Percentiles rank a stretch among this genome's conserved stretches.
These are phyloP conservation scores for Spondyliosoma cantharus DNA, from an alignment of 2,797 vertebrate genomes.

Conservation along the genomic window DNA sequence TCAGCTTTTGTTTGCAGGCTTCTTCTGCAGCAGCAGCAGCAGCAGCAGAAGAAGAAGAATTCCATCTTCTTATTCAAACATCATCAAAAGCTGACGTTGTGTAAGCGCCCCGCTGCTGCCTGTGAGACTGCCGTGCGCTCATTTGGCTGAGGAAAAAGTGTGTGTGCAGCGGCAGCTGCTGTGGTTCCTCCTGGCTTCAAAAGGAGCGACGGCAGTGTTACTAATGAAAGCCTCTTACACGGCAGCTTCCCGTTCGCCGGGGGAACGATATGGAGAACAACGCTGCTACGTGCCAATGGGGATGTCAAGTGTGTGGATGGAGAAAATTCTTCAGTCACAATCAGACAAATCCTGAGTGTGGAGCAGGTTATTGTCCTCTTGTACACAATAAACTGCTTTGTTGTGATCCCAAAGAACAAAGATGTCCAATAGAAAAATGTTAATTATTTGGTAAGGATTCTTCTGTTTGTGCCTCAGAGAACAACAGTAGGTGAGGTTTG, in stretches of 20 bases:
- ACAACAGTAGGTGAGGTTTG: not conserved
- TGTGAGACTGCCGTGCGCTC: conserved; percentile 28
- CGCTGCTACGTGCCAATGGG: conserved; percentile 18
- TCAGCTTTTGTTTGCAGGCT: conserved; percentile 27
- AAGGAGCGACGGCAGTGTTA: conserved; percentile 48
- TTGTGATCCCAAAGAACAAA: conserved; percentile 20
- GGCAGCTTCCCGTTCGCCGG: conserved; percentile 41
- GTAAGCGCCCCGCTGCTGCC: conserved; percentile 18
- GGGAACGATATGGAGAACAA: conserved; percentile 24
- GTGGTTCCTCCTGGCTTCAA: conserved; percentile 59
- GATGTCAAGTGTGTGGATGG: conserved; percentile 13
- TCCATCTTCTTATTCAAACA: conserved; percentile 45
- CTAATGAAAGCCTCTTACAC: conserved; percentile 76
- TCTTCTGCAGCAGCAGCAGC: not conserved
- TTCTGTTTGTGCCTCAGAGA: conserved; percentile 1
- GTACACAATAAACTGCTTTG: conserved; percentile 21
- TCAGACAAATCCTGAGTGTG: conserved; percentile 34
- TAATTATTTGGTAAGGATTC: conserved; percentile 28
- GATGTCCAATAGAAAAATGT: not conserved
- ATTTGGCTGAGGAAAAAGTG: conserved; percentile 34
- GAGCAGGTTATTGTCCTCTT: conserved; percentile 34
- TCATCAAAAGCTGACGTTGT: conserved; percentile 51
- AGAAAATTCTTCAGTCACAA: conserved; percentile 28
- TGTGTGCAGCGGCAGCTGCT: conserved; percentile 42
- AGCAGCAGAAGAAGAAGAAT: conserved; percentile 17